Base-by-base conservation (phyloP, 2,113 vertebrate genomes). In the Ondatra zibethicus region DNA sequence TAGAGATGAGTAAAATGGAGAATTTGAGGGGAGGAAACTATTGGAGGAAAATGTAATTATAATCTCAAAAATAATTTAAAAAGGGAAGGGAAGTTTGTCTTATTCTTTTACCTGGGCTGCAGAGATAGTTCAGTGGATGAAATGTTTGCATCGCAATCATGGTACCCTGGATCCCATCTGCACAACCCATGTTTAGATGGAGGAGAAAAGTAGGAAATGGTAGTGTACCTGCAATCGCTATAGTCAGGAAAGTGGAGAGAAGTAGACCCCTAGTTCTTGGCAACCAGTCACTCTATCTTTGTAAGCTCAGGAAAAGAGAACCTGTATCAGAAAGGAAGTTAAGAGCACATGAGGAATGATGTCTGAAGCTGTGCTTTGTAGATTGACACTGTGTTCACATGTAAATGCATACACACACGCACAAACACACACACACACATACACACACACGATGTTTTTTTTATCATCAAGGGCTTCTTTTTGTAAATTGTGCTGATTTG, bases 361-460 rank as follows among this genome's bases (percentile, higher is more conserved):
- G 3, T 73, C n/a, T 39, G 19, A 25, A 73, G n/a, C n/a, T 73
- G 72, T 73, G 19, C n/a, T 73, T 23, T 42, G 21, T 42, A 4
- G 7, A 25, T 4, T 21, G 39, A 9, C 5, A 12, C 21, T 11
- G 4, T 25, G 3, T 4, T 39, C 8, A 23, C n/a, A 25, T 25
- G 19, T 11, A 3, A 17, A 55, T 55, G 12, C 16, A 55, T 4
- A 17, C 55, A 52, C 11, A 10, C 50, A 11, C 50, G 2, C 11
- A 13, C 52, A 13, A 12, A 52, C 52, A 14, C 13, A 14, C 3
- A 14, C 50, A 52, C 50, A 52, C 50, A 52, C 50, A 52, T 2
- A 14, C 50, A 52, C 12, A n/a, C 36, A 72, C 70, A 72, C 13
- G 5, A 70, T 19, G 16, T 36, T n/a, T 70, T 70, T 70, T 21